These are phyloP conservation scores for Mustela nigripes DNA, from an alignment of 2,113 vertebrate species.

Conservation along the genomic window DNA sequence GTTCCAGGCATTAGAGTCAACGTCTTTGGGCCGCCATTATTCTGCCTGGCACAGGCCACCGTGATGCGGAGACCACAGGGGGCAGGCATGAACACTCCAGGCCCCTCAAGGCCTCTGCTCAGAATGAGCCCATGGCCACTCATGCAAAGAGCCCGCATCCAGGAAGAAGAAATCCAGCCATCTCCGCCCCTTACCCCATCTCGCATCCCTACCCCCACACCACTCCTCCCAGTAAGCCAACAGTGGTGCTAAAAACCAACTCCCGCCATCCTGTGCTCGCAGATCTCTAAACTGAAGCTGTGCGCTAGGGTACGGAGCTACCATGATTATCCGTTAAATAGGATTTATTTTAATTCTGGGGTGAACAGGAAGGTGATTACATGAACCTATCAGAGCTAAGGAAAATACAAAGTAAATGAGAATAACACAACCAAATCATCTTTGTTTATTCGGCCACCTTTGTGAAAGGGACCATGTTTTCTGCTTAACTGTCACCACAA, in stretches of 20 bases:
- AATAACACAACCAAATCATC: not conserved
- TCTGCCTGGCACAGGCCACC: not conserved
- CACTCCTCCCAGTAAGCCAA: not conserved
- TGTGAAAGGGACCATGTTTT: not conserved
- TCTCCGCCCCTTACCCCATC: not conserved
- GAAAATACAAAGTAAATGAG: not conserved
- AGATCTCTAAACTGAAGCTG: not conserved
- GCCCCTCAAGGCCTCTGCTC: not conserved
- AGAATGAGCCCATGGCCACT: not conserved
- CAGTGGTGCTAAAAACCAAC: not conserved
- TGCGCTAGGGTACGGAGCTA: not conserved
- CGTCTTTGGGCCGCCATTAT: not conserved
- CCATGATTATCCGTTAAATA: not conserved
- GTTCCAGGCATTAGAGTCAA: not conserved
- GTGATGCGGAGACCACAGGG: not conserved
- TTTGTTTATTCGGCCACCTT: constrained; percentile 33
- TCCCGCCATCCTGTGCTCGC: not conserved
- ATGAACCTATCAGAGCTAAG: constrained; percentile 30
- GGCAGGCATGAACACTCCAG: not conserved
- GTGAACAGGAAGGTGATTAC: not conserved
- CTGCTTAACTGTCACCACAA: constrained; percentile 1
- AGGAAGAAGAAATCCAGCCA: not conserved
- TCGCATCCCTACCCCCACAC: not conserved
- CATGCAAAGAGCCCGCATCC: not conserved
- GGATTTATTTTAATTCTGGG: not conserved